Conservation (phyloP, 2,797 vertebrate genomes). For the Numenius phaeopus region DNA sequence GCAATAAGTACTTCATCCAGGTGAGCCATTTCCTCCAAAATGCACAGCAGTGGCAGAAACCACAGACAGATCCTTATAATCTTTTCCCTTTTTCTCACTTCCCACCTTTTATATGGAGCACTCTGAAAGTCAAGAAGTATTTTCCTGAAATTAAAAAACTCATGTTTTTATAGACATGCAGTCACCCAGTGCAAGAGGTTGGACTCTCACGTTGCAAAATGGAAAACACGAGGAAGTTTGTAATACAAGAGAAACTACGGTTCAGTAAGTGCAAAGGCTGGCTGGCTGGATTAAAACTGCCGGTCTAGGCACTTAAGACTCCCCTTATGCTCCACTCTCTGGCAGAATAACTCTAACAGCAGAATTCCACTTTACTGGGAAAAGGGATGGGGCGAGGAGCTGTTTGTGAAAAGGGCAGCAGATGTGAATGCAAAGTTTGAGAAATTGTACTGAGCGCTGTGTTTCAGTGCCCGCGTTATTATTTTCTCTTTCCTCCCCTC, state of each 20-base stretch:
- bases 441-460: background rate
- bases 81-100: background rate
- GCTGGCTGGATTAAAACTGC: background rate
- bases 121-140: background rate
- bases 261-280: background rate
- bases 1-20: background rate
- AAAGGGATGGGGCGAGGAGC: background rate
- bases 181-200: background rate
- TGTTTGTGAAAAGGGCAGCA: background rate
- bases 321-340: background rate
- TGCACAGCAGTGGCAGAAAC: background rate
- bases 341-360: background rate
- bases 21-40: constrained; percentile 22
- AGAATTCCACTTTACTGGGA: background rate
- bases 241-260: background rate
- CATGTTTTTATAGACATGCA: background rate
- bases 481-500: background rate
- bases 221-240: background rate
- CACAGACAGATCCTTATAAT: constrained; percentile 1
- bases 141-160: background rate
- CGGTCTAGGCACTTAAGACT: background rate
- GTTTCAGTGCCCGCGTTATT: background rate
- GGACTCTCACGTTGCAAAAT: background rate
- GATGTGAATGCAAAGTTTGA: background rate
- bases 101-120: background rate